These are phyloP conservation scores for Troides helena DNA, from an alignment of 2,888 invertebrate genomes.

Conservation along the genomic window DNA sequence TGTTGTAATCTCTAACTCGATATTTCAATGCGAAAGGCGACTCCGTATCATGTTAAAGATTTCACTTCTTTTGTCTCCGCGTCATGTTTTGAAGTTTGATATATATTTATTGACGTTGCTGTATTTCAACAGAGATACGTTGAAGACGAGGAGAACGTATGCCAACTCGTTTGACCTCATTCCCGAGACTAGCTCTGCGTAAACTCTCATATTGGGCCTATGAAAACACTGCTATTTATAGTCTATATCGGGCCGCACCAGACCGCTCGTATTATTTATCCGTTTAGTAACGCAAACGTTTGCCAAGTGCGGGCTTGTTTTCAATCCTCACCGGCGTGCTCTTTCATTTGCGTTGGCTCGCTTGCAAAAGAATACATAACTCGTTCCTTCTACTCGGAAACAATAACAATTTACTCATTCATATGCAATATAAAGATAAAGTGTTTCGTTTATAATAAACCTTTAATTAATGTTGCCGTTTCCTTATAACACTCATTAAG, in stretches of 20 bases:
- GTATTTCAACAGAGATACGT: slow-evolving; percentile 55
- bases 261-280: slow-evolving; percentile 69
- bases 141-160: slow-evolving; percentile 51
- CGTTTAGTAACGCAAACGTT: slow-evolving; percentile 62
- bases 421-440: no score
- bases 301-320: slow-evolving; percentile 67
- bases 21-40: slow-evolving; percentile 7
- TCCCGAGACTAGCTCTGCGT: slow-evolving; percentile 70
- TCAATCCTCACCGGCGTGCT: slow-evolving; percentile 50
- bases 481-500: no score
- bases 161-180: slow-evolving; percentile 77
- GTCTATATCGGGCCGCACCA: slow-evolving; percentile 54
- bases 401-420: no score
- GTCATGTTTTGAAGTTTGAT: slow-evolving; percentile 36
- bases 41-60: slow-evolving; percentile 16
- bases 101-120: slow-evolving; percentile 58
- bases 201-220: slow-evolving; percentile 74
- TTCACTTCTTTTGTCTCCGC: slow-evolving; percentile 34
- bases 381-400: neutral
- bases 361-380: slow-evolving; percentile 40
- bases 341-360: slow-evolving; percentile 51
- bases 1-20: slow-evolving; percentile 11
- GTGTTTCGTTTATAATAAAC: no score
- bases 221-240: slow-evolving; percentile 76
- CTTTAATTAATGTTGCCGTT: no score